Conservation (phyloP, 2,113 vertebrate genomes). For the Embiotoca jacksoni region DNA sequence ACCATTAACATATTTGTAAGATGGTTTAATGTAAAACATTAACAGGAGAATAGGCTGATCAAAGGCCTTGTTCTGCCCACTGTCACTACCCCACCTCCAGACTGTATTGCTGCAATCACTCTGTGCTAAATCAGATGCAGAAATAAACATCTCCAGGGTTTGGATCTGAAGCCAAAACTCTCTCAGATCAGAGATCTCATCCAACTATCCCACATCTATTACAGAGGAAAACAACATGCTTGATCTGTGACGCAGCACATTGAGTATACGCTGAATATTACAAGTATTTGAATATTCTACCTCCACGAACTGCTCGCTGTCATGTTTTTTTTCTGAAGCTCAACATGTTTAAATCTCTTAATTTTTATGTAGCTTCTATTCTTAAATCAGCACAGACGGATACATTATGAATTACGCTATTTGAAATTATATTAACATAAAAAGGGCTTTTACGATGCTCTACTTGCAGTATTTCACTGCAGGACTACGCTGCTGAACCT, state of each 20-base stretch:
- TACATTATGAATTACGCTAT: not conserved
- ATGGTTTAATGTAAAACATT: conserved; percentile 66
- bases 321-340: not conserved
- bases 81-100: conserved; percentile 71
- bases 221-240: conserved; percentile 30
- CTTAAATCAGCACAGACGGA: conserved; percentile 1
- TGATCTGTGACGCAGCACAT: conserved; percentile 35
- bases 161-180: conserved; percentile 61
- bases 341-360: no score
- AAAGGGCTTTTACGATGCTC: not conserved
- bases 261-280: conserved; percentile 24
- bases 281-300: conserved; percentile 10
- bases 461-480: conserved; percentile 5
- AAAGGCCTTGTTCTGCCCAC: conserved; percentile 61
- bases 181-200: conserved; percentile 45
- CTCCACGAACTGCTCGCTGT: not conserved
- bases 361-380: not conserved
- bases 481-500: conserved; percentile 21
- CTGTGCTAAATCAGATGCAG: conserved; percentile 73
- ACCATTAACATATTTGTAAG: conserved; percentile 69
- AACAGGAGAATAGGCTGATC: conserved; percentile 65
- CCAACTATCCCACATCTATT: conserved; percentile 57
- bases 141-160: conserved; percentile 76
- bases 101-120: conserved; percentile 70
- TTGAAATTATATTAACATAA: not conserved